Base-by-base conservation (phyloP, 2,888 invertebrate genomes). In the Melinaea menophilus region DNA sequence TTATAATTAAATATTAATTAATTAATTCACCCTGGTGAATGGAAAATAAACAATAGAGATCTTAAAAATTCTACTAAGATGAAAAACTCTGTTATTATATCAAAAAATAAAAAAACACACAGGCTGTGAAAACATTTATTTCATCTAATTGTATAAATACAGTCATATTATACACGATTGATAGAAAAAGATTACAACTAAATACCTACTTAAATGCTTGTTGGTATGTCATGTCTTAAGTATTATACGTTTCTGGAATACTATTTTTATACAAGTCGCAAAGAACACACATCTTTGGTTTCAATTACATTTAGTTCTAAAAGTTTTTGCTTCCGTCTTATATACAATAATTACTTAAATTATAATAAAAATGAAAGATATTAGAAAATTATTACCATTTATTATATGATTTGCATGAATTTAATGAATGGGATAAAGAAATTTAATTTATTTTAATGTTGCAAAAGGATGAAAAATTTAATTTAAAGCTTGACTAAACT, bases 41-140 rank as follows among this genome's bases (percentile, higher is more conserved):
- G 22, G 22, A 22, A 22, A 22, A 22, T 0, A 22, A 22, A 22
- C 22, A 22, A 22, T 22, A 22, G 22, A 22, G 22, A 22, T 22
- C 9, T 41, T 41, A 41, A 9, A 3, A 3, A 41, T 9, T 9
- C 9, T 41, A 41, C 41, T 11, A 9, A 3, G 7, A 41, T 41
- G 41, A 41, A 5, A 41, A 41, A 41, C 41, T 41, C 9, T 37
- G 37, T 4, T 2, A 37, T 37, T 12, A 34, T 41, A 35, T 57
- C 9, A 65, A 58, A 71, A 60, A 48, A 67, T 58, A 66, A 63
- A 58, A 56, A 56, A 13, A n/a, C 45, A 66, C 22, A 22, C 22
- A 71, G 75, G 77, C 77, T 75, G 79, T 85, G 81, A 82, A 88
- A 87, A 84, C 85, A 80, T 88, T 88, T 85, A 87, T 79, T 86